phyloP scores from a whole-genome alignment of 2,797 vertebrate genomes.

The Ptychobarbus kaznakovi region DNA sequence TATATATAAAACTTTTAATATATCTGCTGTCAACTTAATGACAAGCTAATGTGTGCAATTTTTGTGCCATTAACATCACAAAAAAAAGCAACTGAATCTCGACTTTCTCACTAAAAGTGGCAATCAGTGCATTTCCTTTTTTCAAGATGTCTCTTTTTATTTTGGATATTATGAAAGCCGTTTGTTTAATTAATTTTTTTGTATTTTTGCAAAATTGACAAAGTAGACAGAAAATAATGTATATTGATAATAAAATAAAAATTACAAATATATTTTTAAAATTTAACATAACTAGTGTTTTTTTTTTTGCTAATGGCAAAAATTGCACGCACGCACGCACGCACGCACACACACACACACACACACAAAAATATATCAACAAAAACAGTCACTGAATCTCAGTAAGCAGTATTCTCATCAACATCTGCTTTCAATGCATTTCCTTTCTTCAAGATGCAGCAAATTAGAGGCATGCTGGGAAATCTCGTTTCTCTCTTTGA shows the following conservation, averaged over 20 bases:
- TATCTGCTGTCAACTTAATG: neutral
- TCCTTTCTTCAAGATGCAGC: neutral
- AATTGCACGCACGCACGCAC: neutral
- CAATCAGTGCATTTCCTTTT: neutral
- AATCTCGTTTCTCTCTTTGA: slow-evolving; percentile 23
- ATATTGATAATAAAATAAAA: neutral
- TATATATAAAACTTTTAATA: too few species aligned
- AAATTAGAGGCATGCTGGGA: slow-evolving; percentile 16
- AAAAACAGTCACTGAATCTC: slow-evolving; percentile 20
- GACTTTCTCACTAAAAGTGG: neutral
- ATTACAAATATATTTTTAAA: neutral
- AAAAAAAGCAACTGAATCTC: neutral
- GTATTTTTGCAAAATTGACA: neutral
- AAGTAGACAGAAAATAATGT: neutral
- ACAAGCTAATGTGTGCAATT: neutral
- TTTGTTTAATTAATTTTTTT: neutral
- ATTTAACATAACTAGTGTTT: neutral
- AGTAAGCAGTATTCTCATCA: slow-evolving; percentile 25
- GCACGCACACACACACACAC: too few species aligned
- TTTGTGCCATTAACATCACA: neutral
- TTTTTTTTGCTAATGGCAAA: neutral
- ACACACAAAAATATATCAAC: too few species aligned
- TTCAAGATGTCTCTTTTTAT: neutral
- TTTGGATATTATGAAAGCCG: neutral
- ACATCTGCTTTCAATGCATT: slow-evolving; percentile 7